These are phyloP conservation scores for Microtus richardsoni DNA, from an alignment of 2,113 vertebrate species.

Conservation along the genomic window DNA sequence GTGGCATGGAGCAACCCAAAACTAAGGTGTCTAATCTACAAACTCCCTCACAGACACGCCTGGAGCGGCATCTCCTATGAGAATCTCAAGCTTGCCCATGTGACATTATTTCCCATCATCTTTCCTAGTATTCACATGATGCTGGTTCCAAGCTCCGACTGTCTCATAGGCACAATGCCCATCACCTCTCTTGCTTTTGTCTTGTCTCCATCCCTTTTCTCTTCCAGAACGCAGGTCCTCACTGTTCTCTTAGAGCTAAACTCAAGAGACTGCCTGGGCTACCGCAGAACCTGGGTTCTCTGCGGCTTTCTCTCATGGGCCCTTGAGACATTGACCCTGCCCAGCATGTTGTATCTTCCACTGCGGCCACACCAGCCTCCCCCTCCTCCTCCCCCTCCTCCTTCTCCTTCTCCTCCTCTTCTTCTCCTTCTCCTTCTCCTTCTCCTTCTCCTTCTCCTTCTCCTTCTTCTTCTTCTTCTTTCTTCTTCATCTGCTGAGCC, in stretches of 20 bases:
- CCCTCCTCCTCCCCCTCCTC: too few relatives aligned
- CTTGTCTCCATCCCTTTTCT: background rate
- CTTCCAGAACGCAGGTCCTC: background rate
- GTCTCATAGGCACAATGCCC: background rate
- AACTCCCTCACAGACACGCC: background rate
- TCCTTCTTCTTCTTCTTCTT: too few relatives aligned
- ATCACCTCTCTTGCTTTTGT: background rate
- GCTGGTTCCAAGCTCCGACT: background rate
- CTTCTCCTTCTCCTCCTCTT: too few relatives aligned
- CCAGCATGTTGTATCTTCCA: background rate
- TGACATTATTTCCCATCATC: background rate
- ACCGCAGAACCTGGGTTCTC: background rate
- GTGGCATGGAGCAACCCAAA: background rate
- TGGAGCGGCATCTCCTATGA: background rate
- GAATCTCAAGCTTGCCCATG: background rate
- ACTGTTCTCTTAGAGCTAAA: background rate
- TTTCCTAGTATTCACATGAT: background rate
- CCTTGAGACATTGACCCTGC: background rate
- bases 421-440: too few relatives aligned
- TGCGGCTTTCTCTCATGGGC: background rate
- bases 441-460: too few relatives aligned
- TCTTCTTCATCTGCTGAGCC: background rate
- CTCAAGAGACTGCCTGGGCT: background rate
- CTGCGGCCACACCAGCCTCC: background rate
- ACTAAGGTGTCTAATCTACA: background rate